Percentiles rank a stretch among this genome's conserved stretches.
Evolutionary conservation across 2,888 invertebrate genomes (phyloP).

Genomic region (Drosophila melanosoma): DNA sequence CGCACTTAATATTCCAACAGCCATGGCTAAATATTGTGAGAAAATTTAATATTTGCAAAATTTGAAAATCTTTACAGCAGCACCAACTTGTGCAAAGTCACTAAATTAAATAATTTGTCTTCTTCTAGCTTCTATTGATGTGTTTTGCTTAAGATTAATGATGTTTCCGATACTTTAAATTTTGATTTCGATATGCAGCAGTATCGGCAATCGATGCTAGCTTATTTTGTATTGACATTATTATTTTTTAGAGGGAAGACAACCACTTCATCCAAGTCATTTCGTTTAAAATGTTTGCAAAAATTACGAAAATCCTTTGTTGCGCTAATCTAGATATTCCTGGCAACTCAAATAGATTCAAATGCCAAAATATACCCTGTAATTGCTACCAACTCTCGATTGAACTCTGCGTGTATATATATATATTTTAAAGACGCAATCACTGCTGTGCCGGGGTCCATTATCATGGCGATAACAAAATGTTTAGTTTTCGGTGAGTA

Average conservation of each 20-base stretch:
- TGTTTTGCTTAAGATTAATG: not conserved
- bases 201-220: not conserved
- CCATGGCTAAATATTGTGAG: not conserved
- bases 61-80: not conserved
- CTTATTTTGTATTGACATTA: not conserved
- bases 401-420: slow-evolving; percentile 2
- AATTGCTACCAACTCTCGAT: not conserved
- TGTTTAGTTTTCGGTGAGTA: slow-evolving; percentile 75
- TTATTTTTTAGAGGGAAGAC: not conserved
- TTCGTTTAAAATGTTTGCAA: not conserved
- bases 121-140: not conserved
- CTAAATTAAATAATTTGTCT: not conserved
- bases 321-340: too few relatives aligned
- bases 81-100: slow-evolving; percentile 3
- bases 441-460: slow-evolving; percentile 60
- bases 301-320: not conserved
- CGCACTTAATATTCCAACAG: slow-evolving; percentile 20
- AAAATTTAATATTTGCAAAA: not conserved
- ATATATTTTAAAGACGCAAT: slow-evolving; percentile 39
- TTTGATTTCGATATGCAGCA: not conserved
- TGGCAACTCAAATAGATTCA: not conserved
- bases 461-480: slow-evolving; percentile 77
- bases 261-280: not conserved
- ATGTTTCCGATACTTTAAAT: not conserved
- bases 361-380: not conserved